A percentile compares a stretch with the other conserved stretches of the same genome.
These are phyloP conservation scores for Eremobia ochroleuca DNA, from an alignment of 2,888 invertebrate genomes.

Conservation along the genomic window DNA sequence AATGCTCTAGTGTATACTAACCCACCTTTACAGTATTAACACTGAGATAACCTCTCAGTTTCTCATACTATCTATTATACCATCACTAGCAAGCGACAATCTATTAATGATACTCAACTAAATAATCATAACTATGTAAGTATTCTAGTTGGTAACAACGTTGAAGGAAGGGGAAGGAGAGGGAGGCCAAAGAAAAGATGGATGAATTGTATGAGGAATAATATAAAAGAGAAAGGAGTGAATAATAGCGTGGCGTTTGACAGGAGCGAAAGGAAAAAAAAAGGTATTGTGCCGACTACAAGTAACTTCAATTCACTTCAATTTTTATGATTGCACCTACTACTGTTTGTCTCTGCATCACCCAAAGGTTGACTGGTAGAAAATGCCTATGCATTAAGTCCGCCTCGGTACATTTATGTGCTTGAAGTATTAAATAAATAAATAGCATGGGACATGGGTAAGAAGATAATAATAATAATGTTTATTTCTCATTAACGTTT, in stretches of 20 bases:
- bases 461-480: no score
- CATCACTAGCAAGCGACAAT: not conserved
- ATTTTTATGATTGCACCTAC: no score
- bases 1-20: no score
- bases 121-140: not conserved
- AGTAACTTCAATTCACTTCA: no score
- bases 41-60: not conserved
- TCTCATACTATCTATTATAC: not conserved
- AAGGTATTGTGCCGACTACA: not conserved
- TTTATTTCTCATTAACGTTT: no score
- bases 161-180: not conserved
- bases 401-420: no score
- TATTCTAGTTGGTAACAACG: not conserved
- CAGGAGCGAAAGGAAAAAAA: not conserved
- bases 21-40: not conserved
- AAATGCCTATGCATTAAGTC: no score
- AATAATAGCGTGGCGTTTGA: not conserved
- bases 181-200: not conserved
- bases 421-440: no score
- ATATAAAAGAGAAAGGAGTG: not conserved
- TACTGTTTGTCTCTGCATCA: no score
- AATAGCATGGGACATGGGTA: no score
- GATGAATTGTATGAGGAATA: not conserved
- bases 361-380: no score
- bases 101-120: not conserved